Conservation (phyloP, 2,888 invertebrate genomes). For the Biston stratarius region DNA sequence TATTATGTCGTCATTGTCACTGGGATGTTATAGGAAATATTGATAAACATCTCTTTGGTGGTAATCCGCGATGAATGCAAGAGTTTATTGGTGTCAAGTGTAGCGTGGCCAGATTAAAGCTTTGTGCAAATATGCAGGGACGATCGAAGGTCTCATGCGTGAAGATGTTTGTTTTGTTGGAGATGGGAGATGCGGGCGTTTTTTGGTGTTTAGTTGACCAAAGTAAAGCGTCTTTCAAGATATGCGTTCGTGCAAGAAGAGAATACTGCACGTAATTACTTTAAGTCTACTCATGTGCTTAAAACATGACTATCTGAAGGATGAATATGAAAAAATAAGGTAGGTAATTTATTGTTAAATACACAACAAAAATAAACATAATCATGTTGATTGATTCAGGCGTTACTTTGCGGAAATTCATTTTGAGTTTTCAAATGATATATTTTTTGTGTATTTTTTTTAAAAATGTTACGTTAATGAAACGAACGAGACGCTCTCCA, state of each 20-base stretch:
- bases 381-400: too few relatives aligned
- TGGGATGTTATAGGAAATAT: slow-evolving; percentile 68
- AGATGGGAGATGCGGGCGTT: slow-evolving; percentile 21
- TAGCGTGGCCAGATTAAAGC: slow-evolving; percentile 80
- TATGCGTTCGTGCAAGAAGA: neutral
- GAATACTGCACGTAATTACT: neutral
- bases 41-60: slow-evolving; percentile 75
- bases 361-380: too few relatives aligned
- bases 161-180: slow-evolving; percentile 36
- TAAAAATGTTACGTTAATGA: too few relatives aligned
- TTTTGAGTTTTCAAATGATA: too few relatives aligned
- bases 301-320: too few relatives aligned
- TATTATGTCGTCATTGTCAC: slow-evolving; percentile 77
- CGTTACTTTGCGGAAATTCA: too few relatives aligned
- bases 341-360: too few relatives aligned
- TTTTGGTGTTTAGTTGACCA: slow-evolving; percentile 36
- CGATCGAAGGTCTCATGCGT: slow-evolving; percentile 20
- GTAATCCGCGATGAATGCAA: slow-evolving; percentile 74
- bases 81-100: slow-evolving; percentile 81
- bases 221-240: neutral
- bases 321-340: too few relatives aligned
- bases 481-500: too few relatives aligned
- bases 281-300: neutral
- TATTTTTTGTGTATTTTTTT: too few relatives aligned
- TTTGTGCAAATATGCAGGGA: slow-evolving; percentile 73